These are phyloP conservation scores for Chanos chanos DNA, from an alignment of 2,797 vertebrate species.

Conservation along the genomic window DNA sequence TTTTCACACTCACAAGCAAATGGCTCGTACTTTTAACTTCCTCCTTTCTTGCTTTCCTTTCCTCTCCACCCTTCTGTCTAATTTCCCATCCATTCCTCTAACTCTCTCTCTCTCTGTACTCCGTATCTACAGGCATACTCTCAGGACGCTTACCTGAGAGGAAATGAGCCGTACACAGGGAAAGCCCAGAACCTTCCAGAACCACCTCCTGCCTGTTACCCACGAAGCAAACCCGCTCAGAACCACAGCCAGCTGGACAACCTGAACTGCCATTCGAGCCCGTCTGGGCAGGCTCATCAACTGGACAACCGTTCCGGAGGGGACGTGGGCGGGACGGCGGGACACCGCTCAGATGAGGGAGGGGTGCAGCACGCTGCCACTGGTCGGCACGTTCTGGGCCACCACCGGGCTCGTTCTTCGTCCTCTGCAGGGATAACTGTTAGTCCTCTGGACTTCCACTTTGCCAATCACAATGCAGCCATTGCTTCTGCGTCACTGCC, in stretches of 20 bases:
- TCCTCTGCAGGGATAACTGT: constrained; percentile 48
- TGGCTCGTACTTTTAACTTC: not conserved
- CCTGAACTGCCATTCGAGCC: constrained; percentile 56
- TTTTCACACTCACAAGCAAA: not conserved
- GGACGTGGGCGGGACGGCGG: constrained; percentile 33
- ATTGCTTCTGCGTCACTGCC: constrained; percentile 66
- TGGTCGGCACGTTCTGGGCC: constrained; percentile 9
- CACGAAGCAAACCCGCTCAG: constrained; percentile 63
- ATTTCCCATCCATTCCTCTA: not conserved
- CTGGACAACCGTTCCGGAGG: constrained; percentile 55
- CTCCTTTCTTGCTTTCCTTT: not conserved
- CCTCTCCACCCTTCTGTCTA: not conserved
- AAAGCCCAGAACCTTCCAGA: constrained; percentile 81
- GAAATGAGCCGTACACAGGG: constrained; percentile 80
- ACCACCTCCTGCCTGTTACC: constrained; percentile 78
- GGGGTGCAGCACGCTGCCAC: constrained; percentile 26
- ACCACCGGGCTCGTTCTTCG: constrained; percentile 50
- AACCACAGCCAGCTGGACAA: constrained; percentile 61
- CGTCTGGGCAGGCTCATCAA: constrained; percentile 43
- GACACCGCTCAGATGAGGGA: constrained; percentile 51
- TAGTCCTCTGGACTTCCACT: constrained; percentile 69
- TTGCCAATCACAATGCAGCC: constrained; percentile 74
- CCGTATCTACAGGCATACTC: constrained; percentile 79
- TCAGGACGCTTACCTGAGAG: constrained; percentile 89
- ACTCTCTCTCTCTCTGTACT: not conserved